These are phyloP conservation scores for Tapera naevia DNA, from an alignment of 2,797 vertebrate species.

Conservation along the genomic window DNA sequence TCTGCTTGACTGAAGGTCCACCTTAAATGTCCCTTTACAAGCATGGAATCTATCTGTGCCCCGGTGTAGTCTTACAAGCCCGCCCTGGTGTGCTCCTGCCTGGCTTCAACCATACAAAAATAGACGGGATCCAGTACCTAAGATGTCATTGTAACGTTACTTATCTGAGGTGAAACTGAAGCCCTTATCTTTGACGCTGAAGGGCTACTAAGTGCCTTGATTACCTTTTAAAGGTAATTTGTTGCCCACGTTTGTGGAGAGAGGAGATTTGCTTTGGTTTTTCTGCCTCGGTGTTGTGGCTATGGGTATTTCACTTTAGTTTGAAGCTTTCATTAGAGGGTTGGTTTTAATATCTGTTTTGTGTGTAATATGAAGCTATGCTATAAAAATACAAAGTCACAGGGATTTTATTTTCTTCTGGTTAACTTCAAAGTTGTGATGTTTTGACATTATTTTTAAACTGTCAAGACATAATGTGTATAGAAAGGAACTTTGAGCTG, in stretches of 20 bases:
- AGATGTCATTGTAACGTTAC: conserved; percentile 34
- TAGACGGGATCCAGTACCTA: conserved; percentile 44
- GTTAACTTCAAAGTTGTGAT: not conserved
- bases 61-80: conserved; percentile 59
- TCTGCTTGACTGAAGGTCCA: not conserved
- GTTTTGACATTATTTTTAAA: not conserved
- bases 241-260: not conserved
- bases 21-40: conserved; percentile 51
- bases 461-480: not conserved
- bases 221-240: conserved; percentile 58
- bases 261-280: not conserved
- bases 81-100: conserved; percentile 38
- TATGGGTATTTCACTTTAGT: not conserved
- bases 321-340: not conserved
- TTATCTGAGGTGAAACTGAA: conserved; percentile 54
- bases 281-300: not conserved
- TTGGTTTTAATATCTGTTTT: not conserved
- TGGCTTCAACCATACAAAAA: conserved; percentile 42
- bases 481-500: not conserved
- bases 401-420: not conserved
- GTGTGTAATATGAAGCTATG: not conserved
- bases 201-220: not conserved
- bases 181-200: conserved; percentile 19
- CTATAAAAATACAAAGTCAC: not conserved
- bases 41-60: conserved; percentile 24